phyloP scores from a whole-genome alignment of 2,797 vertebrate genomes.

The Australoheros facetus region DNA sequence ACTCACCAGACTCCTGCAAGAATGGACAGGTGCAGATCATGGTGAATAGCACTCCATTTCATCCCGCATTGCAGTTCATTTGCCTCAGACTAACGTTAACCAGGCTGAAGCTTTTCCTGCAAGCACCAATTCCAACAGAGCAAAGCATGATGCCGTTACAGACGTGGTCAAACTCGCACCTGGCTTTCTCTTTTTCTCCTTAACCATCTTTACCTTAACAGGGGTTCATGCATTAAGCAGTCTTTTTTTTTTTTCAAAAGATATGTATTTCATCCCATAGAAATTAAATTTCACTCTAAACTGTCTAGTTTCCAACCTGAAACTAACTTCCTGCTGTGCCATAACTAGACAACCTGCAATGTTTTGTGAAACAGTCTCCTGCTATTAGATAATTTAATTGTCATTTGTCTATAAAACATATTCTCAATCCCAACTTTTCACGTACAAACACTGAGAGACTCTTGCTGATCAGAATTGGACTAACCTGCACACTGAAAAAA shows the following conservation, averaged over 20 bases:
- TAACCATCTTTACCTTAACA: constrained; percentile 6
- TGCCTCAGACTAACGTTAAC: constrained; percentile 16
- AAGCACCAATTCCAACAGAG: constrained; percentile 1
- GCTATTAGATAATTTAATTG: background rate
- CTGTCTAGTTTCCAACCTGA: background rate
- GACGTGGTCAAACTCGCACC: constrained; percentile 14
- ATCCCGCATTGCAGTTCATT: constrained; percentile 63
- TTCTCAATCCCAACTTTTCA: background rate
- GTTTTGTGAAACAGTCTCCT: background rate
- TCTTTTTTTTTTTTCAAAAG: background rate
- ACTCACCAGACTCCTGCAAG: constrained; percentile 98
- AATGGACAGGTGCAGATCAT: constrained; percentile 99
- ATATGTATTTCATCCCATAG: background rate
- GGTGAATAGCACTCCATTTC: constrained; percentile 92
- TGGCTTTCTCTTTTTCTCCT: background rate
- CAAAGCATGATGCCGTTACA: constrained; percentile 29
- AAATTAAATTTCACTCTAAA: background rate
- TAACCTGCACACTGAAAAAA: background rate
- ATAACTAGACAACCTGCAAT: background rate
- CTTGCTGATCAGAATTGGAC: background rate
- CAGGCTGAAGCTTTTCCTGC: constrained; percentile 1
- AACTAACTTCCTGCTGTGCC: background rate
- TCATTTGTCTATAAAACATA: background rate
- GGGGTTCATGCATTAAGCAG: constrained; percentile 30
- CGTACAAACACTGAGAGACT: background rate